Conservation (phyloP, 2,888 invertebrate genomes). For the Reticulitermes lucifugus region DNA sequence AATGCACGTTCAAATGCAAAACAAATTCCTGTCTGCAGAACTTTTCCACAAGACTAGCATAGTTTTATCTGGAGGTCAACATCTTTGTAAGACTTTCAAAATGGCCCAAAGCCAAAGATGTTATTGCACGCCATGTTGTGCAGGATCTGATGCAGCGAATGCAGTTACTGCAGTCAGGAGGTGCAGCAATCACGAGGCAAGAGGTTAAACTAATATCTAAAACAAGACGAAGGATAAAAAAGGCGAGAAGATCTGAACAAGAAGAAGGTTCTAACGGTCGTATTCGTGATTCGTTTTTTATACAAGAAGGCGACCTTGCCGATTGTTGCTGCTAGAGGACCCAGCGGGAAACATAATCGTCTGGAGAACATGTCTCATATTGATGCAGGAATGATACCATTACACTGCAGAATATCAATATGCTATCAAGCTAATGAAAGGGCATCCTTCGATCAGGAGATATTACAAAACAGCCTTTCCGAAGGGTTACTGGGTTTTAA, state of each 20-base stretch:
- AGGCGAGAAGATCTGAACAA: background rate
- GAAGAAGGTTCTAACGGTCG: constrained; percentile 28
- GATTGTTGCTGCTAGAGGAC: constrained; percentile 18
- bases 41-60: too few relatives aligned
- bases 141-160: background rate
- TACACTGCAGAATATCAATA: background rate
- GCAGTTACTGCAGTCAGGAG: background rate
- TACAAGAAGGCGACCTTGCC: constrained; percentile 16
- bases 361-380: constrained; percentile 29
- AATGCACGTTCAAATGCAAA: too few relatives aligned
- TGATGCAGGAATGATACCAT: background rate
- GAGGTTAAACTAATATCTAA: background rate
- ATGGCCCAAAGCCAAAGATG: too few relatives aligned
- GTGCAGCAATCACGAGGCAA: constrained; percentile 16
- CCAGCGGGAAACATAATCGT: constrained; percentile 13
- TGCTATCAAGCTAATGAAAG: too few relatives aligned
- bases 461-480: too few relatives aligned
- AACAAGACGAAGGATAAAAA: background rate
- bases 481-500: too few relatives aligned
- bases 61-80: too few relatives aligned
- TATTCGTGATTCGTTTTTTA: constrained; percentile 32
- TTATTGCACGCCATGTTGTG: too few relatives aligned
- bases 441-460: too few relatives aligned
- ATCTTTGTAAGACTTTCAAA: too few relatives aligned
- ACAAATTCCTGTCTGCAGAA: too few relatives aligned